These are phyloP conservation scores for Neogobius melanostomus DNA, from an alignment of 2,113 vertebrate species.

Conservation along the genomic window DNA sequence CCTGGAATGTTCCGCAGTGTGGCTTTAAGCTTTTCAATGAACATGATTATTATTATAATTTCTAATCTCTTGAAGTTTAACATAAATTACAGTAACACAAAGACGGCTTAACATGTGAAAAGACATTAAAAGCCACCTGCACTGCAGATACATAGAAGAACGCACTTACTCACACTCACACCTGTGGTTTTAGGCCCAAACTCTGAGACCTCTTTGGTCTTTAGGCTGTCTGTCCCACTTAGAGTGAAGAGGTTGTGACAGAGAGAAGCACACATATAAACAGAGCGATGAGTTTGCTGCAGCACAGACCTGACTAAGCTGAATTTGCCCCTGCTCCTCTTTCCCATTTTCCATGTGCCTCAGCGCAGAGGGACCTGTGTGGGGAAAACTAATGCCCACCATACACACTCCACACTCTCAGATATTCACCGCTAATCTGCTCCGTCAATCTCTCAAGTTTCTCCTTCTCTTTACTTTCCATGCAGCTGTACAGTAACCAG, in stretches of 20 bases:
- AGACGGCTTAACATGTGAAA: constrained; percentile 24
- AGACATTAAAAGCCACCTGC: constrained; percentile 7
- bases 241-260: constrained; percentile 73
- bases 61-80: no score
- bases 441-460: constrained; percentile 38
- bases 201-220: constrained; percentile 69
- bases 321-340: constrained; percentile 73
- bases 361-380: constrained; percentile 73
- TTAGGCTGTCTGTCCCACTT: constrained; percentile 71
- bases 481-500: constrained; percentile 19
- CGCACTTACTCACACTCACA: constrained; percentile 48
- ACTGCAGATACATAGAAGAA: constrained; percentile 13
- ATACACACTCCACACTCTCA: constrained; percentile 55
- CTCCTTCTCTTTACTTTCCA: constrained; percentile 47
- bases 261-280: constrained; percentile 58
- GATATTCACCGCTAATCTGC: constrained; percentile 39
- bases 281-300: constrained; percentile 64
- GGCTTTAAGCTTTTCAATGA: no score
- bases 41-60: no score
- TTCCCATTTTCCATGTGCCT: constrained; percentile 78
- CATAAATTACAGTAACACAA: not conserved
- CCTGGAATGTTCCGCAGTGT: no score
- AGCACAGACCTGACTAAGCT: constrained; percentile 76
- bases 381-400: constrained; percentile 70
- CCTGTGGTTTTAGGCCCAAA: constrained; percentile 64